Base-by-base conservation (phyloP, 2,113 vertebrate genomes). In the Oostethus manadensis region DNA sequence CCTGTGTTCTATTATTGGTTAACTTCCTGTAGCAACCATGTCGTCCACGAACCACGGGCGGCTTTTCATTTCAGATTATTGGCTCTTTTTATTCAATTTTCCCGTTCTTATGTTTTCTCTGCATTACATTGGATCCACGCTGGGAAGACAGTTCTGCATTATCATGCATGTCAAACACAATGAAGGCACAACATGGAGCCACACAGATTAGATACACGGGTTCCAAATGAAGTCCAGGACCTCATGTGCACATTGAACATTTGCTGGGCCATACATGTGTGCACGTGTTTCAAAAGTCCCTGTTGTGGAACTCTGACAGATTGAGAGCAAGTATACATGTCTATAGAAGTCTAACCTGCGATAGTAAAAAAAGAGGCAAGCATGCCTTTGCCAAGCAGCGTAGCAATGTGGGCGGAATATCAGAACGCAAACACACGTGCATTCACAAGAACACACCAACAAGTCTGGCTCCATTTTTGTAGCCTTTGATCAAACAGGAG, bases 281-380 rank as follows among this genome's bases (percentile, higher is more conserved):
- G 16, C 51, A 44, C 55, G 49, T 55, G 33, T 60, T 66, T 47
- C n/a, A 10, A 21, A 47, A 56, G 60, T 60, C 55, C 62, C 48
- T 51, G 35, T 74, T 78, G 65, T 64, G 45, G 61, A 74, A 72
- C 42, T 26, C 50, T 80, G 79, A 82, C 79, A 82, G 74, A 71
- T 70, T 76, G 61, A 70, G 66, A 74, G 63, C 71, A 77, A 62
- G 58, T 59, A 55, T 60, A 71, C 49, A 64, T 54, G 33, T 29
- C 58, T 63, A 60, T 54, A 63, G 48, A 44, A 48, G 47, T 69
- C 45, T 47, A 8, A 42, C 55, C 54, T 66, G 64, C 42, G 44
- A 62, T 13, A 56, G 60, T 55, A 51, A 8, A 57, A 43, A 15
- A 57, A 62, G 33, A 55, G 56, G 47, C 44, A 71, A 70, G 20